Percentiles rank a stretch among this genome's conserved stretches.
These are phyloP conservation scores for Hypotaenidia philippensis DNA, from an alignment of 2,797 vertebrate genomes.

Conservation along the genomic window DNA sequence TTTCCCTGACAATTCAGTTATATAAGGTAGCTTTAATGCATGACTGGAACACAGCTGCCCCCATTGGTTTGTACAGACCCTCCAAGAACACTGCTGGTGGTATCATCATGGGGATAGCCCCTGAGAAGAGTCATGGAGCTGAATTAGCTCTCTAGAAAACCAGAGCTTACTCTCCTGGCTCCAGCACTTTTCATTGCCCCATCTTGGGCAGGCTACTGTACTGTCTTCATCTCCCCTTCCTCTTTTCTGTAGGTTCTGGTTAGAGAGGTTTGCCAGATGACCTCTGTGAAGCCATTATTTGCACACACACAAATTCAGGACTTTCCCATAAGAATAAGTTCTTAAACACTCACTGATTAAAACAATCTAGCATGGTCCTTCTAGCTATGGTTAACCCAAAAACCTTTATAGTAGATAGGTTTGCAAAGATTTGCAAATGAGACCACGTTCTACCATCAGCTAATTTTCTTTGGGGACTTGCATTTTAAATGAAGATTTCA, in stretches of 20 bases:
- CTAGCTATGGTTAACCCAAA: not conserved
- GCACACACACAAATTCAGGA: not conserved
- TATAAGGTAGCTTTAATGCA: not conserved
- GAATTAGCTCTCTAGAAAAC: not conserved
- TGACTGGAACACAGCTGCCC: not conserved
- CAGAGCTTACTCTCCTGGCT: not conserved
- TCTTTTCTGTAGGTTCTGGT: not conserved
- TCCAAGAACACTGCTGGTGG: not conserved
- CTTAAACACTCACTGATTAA: not conserved
- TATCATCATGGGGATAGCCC: accelerated
- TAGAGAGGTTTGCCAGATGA: not conserved
- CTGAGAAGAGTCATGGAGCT: not conserved
- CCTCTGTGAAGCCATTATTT: not conserved
- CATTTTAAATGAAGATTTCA: not conserved
- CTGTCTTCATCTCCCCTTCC: not conserved
- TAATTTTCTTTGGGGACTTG: not conserved
- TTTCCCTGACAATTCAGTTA: not conserved
- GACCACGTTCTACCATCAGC: not conserved
- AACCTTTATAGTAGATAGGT: not conserved
- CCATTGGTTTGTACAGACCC: not conserved
- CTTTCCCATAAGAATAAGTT: not conserved
- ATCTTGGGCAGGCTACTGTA: not conserved
- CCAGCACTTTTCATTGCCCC: not conserved
- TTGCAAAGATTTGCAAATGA: not conserved
- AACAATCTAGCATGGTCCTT: not conserved